These are phyloP conservation scores for Raja brachyura DNA, from an alignment of 2,113 vertebrate genomes.

Conservation along the genomic window DNA sequence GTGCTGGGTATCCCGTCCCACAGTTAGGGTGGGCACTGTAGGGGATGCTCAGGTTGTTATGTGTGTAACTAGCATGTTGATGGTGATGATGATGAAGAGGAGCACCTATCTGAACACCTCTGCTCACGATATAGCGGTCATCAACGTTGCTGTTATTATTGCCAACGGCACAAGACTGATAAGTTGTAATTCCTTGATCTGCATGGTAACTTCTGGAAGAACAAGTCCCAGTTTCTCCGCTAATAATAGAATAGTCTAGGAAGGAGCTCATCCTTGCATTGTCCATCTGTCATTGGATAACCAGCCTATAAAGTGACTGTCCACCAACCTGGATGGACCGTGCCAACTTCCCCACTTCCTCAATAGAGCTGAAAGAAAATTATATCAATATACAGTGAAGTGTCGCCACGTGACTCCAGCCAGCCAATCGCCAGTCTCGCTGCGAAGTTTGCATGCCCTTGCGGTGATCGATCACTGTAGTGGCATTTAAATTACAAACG, in stretches of 20 bases:
- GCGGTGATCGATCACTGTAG: conserved; percentile 77
- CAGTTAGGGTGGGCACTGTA: conserved; percentile 76
- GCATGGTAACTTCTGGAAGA: conserved; percentile 77
- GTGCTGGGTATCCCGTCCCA: conserved; percentile 70
- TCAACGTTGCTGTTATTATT: conserved; percentile 78
- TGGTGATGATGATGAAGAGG: conserved; percentile 58
- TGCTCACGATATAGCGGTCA: conserved; percentile 78
- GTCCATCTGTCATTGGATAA: conserved; percentile 67
- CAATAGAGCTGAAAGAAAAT: conserved; percentile 68
- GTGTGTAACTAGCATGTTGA: conserved; percentile 75
- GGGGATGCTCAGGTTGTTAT: conserved; percentile 70
- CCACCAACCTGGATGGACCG: conserved; percentile 65
- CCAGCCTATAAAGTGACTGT: conserved; percentile 62
- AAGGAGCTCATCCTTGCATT: conserved; percentile 92
- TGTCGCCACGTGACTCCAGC: conserved; percentile 66
- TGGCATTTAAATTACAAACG: conserved; percentile 90
- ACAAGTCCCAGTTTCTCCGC: conserved; percentile 73
- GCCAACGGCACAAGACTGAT: conserved; percentile 84
- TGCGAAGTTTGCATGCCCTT: conserved; percentile 69
- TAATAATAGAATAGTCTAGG: conserved; percentile 84
- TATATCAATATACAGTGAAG: conserved; percentile 82
- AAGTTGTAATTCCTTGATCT: conserved; percentile 92
- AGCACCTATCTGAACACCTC: conserved; percentile 74
- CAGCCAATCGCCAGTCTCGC: conserved; percentile 75
- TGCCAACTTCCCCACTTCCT: conserved; percentile 87